phyloP scores from a whole-genome alignment of 1,140 invertebrate species.

The Homarus americanus region DNA sequence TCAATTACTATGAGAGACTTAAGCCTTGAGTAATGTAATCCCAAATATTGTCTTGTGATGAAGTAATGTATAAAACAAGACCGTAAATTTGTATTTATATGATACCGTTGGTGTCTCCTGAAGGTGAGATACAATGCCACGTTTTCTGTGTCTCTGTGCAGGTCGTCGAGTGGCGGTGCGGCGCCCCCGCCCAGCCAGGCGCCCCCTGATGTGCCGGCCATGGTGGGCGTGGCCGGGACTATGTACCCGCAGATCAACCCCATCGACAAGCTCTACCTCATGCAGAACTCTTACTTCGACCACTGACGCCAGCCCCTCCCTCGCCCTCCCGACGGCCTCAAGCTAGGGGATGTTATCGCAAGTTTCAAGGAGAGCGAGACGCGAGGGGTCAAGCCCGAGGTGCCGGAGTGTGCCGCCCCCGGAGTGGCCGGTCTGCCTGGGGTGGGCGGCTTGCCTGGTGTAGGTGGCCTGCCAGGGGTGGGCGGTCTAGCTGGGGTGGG shows the following conservation, averaged over 20 bases:
- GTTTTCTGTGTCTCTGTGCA: neutral
- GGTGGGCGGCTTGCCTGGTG: slow-evolving; percentile 16
- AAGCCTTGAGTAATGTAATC: too few species aligned
- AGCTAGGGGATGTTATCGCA: slow-evolving; percentile 45
- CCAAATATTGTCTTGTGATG: too few species aligned
- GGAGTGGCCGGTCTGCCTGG: neutral
- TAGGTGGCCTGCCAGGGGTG: slow-evolving; percentile 3
- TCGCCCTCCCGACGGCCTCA: slow-evolving; percentile 61
- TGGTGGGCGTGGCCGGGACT: slow-evolving; percentile 68
- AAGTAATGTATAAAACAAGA: too few species aligned
- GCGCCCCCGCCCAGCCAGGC: slow-evolving; percentile 77
- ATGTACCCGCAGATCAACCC: slow-evolving; percentile 84
- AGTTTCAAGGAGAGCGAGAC: slow-evolving; percentile 61
- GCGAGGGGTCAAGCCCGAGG: slow-evolving; percentile 46
- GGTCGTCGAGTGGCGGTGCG: slow-evolving; percentile 79
- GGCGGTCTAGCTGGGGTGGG: slow-evolving; percentile 17
- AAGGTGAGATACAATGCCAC: neutral
- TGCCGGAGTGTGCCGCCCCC: slow-evolving; percentile 9
- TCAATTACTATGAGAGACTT: too few species aligned
- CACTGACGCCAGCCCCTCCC: slow-evolving; percentile 74
- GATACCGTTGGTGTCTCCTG: too few species aligned
- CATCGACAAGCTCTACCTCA: slow-evolving; percentile 98
- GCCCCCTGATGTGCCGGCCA: slow-evolving; percentile 63
- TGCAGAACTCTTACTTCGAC: slow-evolving; percentile 95
- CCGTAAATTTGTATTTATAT: too few species aligned